Evolutionary conservation across 2,888 invertebrate genomes (phyloP), one percentile per base, ranked within the genome.

Genomic region (Lithophane semibrunnea): DNA sequence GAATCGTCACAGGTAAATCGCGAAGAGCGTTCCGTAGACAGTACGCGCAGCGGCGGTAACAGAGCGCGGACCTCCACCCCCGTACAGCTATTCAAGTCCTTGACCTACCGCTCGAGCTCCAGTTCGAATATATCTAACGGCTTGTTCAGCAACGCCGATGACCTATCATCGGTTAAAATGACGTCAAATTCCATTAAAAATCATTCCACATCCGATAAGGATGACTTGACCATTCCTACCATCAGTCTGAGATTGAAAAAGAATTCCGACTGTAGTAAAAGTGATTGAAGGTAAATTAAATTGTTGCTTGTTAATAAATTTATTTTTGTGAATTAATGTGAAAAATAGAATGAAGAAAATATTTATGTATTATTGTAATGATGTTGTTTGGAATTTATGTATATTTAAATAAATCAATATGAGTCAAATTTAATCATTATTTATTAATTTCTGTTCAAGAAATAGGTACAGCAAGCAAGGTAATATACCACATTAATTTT

Each of bases 41-140:
- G 94, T 71, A 84, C 85, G 56, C 90, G 85, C 2, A 94, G 92
- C 77, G 92, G 87, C 8, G 91, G 88, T 60, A 94, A 94, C 76
- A 91, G 96, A 80, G 95, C 96, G n/a, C 94, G 97, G 1, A 97
- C 97, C 7, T 97, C 97, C 0, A 97, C 97, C 5, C 97, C 97
- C 0, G 96, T 97, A 12, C 97, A 96, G 79, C 93, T 95, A 42
- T 96, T 94, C 86, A 97, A 94, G 83, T 96, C 96, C 0, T 91
- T 92, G 86, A 94, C 94, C 0, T 96, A 95, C 86, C 94, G 94
- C 77, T 95, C 97, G 7, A 97, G 95, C 86, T 96, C 97, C 3
- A 95, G 96, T 86, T 97, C 97, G 0, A 97, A 96, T 84, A 88
- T 93, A 69, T 96, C 97, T 7, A 96, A 96, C 78, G 95, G 95